Conservation (phyloP, 1,140 invertebrate species). For the Sminthurides bifidus region DNA sequence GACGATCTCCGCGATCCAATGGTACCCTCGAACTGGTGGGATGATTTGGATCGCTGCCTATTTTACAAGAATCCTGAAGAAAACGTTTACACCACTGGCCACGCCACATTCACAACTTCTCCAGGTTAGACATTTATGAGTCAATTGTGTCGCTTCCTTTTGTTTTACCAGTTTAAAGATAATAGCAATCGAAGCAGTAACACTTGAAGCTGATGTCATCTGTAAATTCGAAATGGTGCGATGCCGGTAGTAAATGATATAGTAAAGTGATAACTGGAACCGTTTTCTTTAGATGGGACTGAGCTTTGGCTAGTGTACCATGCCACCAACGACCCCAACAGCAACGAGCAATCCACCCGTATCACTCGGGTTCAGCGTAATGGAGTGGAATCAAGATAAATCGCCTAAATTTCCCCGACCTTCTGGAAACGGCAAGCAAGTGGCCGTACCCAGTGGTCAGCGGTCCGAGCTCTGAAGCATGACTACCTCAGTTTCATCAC, state of each 20-base stretch:
- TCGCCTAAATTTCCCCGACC: slow-evolving; percentile 15
- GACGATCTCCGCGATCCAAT: slow-evolving; percentile 20
- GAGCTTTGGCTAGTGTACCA: slow-evolving; percentile 17
- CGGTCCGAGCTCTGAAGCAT: too few species aligned
- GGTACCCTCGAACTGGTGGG: slow-evolving; percentile 21
- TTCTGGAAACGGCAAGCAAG: background rate
- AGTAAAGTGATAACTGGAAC: background rate
- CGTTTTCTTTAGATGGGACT: background rate
- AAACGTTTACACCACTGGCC: slow-evolving; percentile 15
- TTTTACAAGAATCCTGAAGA: slow-evolving; percentile 20
- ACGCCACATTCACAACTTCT: slow-evolving; percentile 16
- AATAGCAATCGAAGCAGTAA: background rate
- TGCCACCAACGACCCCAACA: slow-evolving; percentile 10
- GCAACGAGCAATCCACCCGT: slow-evolving; percentile 11
- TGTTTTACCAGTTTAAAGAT: background rate
- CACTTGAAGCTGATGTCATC: background rate
- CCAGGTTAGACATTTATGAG: slow-evolving; percentile 2
- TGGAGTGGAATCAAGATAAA: slow-evolving; percentile 11
- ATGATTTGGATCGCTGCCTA: slow-evolving; percentile 16
- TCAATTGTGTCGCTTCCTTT: background rate
- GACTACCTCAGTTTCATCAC: too few species aligned
- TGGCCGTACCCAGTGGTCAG: slow-evolving; percentile 6
- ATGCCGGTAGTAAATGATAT: background rate
- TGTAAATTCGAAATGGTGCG: background rate
- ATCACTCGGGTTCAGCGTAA: slow-evolving; percentile 10